phyloP scores from a whole-genome alignment of 2,113 vertebrate species.

The Bujurquina vittata region DNA sequence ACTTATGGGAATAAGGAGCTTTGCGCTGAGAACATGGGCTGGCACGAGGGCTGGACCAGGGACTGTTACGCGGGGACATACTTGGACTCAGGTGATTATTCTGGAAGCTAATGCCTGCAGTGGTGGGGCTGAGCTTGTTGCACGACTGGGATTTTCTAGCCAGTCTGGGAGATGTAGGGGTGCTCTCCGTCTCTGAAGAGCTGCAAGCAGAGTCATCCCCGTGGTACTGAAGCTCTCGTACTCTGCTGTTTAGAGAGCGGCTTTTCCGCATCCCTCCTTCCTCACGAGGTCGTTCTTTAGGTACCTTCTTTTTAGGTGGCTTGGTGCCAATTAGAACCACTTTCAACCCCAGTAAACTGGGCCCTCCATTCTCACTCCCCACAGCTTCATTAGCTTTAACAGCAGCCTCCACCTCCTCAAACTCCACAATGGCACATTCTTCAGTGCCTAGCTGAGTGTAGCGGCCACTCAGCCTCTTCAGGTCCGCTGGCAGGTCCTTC shows the following conservation, averaged over 20 bases:
- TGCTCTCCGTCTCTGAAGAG: slow-evolving; percentile 95
- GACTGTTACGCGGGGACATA: slow-evolving; percentile 91
- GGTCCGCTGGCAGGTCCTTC: slow-evolving; percentile 89
- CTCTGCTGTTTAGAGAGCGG: slow-evolving; percentile 90
- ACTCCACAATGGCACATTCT: slow-evolving; percentile 94
- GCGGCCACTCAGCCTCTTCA: slow-evolving; percentile 89
- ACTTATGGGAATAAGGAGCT: slow-evolving; percentile 81
- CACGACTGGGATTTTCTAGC: slow-evolving; percentile 78
- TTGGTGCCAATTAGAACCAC: slow-evolving; percentile 92
- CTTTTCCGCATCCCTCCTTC: slow-evolving; percentile 83
- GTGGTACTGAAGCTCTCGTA: slow-evolving; percentile 90
- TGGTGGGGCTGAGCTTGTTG: slow-evolving; percentile 87
- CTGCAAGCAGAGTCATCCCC: slow-evolving; percentile 95
- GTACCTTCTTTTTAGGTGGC: slow-evolving; percentile 93
- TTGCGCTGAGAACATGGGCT: slow-evolving; percentile 90
- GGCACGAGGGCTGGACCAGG: slow-evolving; percentile 89
- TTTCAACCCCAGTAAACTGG: slow-evolving; percentile 80
- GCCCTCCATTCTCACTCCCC: slow-evolving; percentile 73
- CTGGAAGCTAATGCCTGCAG: slow-evolving; percentile 76
- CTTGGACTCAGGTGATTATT: slow-evolving; percentile 91
- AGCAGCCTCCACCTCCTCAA: slow-evolving; percentile 94
- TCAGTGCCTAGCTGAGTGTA: slow-evolving; percentile 89
- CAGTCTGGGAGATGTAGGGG: slow-evolving; percentile 87
- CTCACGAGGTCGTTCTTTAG: slow-evolving; percentile 84
- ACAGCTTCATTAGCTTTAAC: slow-evolving; percentile 89